These are phyloP conservation scores for Manacus vitellinus DNA, from an alignment of 2,113 vertebrate genomes.

Conservation along the genomic window DNA sequence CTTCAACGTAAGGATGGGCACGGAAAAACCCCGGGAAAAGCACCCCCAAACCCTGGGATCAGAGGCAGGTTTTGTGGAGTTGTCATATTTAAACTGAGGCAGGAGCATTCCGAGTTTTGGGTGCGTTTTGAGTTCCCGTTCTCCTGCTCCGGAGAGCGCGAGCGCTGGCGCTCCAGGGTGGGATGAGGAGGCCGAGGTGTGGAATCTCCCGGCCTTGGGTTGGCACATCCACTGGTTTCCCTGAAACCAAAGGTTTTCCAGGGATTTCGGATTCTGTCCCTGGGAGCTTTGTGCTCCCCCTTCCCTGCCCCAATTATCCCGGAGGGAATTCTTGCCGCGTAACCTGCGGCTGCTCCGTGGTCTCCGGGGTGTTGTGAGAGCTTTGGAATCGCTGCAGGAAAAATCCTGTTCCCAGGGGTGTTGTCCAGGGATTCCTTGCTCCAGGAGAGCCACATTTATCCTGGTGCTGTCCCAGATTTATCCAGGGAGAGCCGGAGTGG, in stretches of 20 bases:
- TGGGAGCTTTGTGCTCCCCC: background rate
- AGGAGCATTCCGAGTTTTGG: too few species aligned
- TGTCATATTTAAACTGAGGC: too few species aligned
- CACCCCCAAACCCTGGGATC: too few species aligned
- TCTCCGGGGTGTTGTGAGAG: background rate
- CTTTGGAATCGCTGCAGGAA: background rate
- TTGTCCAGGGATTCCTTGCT: background rate
- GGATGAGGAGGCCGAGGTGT: rapidly evolving
- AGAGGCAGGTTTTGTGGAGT: too few species aligned
- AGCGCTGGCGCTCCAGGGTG: background rate
- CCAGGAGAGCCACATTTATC: background rate
- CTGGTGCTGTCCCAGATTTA: background rate
- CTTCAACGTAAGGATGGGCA: conserved; percentile 85
- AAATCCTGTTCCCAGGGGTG: background rate
- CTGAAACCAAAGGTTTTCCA: background rate
- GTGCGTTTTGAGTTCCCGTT: background rate
- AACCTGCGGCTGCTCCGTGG: rapidly evolving
- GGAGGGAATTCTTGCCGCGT: background rate
- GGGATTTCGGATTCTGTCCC: background rate
- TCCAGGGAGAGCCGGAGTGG: background rate
- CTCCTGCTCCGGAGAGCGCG: background rate
- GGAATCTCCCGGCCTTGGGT: background rate
- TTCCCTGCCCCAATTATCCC: background rate
- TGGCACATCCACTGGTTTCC: background rate
- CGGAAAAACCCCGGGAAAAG: too few species aligned